Evolutionary conservation across 2,797 vertebrate genomes (phyloP).

Genomic region (Rhodeus uyekii): DNA sequence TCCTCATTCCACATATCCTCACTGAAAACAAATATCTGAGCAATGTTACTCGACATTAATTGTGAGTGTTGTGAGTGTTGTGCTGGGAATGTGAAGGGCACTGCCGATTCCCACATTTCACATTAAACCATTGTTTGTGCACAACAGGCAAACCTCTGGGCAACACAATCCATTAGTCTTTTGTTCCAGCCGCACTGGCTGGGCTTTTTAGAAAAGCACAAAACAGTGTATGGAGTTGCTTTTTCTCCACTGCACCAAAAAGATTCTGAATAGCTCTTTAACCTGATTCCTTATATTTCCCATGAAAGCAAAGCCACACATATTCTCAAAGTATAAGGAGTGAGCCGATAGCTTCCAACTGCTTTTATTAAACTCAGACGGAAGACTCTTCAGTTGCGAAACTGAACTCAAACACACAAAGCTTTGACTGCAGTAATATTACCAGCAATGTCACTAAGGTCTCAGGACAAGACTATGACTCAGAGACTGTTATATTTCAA

Average conservation of each 20-base stretch:
- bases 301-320: too few species aligned
- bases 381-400: background rate
- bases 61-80: constrained; percentile 41
- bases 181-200: constrained; percentile 69
- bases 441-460: background rate
- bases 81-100: constrained; percentile 4
- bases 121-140: constrained; percentile 68
- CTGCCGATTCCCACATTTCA: constrained; percentile 29
- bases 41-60: constrained; percentile 21
- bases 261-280: background rate
- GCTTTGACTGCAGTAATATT: background rate
- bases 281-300: background rate
- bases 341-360: background rate
- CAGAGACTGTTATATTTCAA: background rate
- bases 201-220: constrained; percentile 67
- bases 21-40: background rate
- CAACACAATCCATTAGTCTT: constrained; percentile 74
- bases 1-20: too few species aligned
- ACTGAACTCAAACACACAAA: background rate
- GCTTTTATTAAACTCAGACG: background rate
- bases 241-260: background rate
- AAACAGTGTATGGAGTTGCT: constrained; percentile 53
- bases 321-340: background rate
- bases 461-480: background rate
- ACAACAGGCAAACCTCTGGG: constrained; percentile 64